Evolutionary conservation across 1,140 invertebrate species (phyloP).

Genomic region (Lordiphosa stackelbergi): DNA sequence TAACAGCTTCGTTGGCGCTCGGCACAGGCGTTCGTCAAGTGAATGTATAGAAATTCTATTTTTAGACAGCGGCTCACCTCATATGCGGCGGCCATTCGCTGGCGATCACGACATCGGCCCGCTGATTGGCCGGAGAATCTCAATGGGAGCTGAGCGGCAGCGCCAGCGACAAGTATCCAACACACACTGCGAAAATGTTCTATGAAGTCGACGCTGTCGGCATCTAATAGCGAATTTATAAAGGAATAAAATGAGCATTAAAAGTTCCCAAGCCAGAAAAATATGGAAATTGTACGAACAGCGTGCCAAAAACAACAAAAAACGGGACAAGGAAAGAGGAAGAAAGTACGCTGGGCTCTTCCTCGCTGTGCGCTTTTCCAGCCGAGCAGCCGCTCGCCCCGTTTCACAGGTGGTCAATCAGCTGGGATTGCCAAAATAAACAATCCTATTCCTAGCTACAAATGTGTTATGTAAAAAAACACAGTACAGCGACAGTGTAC

Average conservation of each 20-base stretch:
- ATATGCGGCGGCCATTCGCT: conserved; percentile 46
- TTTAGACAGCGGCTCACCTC: conserved; percentile 63
- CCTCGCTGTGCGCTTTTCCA: too few species aligned
- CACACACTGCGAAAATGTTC: conserved; percentile 50
- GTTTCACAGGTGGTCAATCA: too few species aligned
- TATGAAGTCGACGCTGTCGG: conserved; percentile 49
- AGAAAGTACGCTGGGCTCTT: too few species aligned
- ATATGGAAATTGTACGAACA: conserved; percentile 5
- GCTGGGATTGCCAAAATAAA: too few species aligned
- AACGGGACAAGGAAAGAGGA: too few species aligned
- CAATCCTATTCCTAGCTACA: too few species aligned
- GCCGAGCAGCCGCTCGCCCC: too few species aligned
- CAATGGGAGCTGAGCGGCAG: conserved; percentile 12
- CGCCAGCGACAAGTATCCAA: conserved; percentile 20
- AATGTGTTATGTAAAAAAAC: too few species aligned
- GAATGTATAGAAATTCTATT: conserved; percentile 67
- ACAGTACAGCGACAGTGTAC: too few species aligned
- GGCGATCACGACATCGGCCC: conserved; percentile 54
- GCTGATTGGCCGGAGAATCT: conserved; percentile 45
- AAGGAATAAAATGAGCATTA: conserved; percentile 73
- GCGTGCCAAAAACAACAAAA: background rate
- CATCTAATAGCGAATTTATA: conserved; percentile 67
- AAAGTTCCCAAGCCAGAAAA: conserved; percentile 36
- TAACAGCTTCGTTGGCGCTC: conserved; percentile 22
- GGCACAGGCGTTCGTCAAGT: conserved; percentile 35